Conservation (phyloP, 2,797 vertebrate genomes). For the Malurus leucopterus region DNA sequence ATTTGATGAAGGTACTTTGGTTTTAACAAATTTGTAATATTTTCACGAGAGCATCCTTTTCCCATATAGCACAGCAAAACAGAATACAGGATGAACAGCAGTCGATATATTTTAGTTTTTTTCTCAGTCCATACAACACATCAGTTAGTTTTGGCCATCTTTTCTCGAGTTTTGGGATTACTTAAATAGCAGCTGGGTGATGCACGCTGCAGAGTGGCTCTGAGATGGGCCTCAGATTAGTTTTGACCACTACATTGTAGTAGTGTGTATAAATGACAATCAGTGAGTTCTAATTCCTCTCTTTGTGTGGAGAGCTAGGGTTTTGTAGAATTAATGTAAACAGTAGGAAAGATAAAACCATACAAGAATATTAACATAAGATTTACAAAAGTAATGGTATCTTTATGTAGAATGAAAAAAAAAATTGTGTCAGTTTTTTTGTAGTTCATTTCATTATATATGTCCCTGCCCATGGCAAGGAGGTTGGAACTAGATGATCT, state of each 20-base stretch:
- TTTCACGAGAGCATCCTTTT: constrained; percentile 48
- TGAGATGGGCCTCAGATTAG: constrained; percentile 71
- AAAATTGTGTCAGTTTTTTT: constrained; percentile 30
- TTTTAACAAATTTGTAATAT: constrained; percentile 57
- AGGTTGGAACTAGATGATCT: neutral
- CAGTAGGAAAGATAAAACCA: constrained; percentile 59
- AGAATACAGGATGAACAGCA: neutral
- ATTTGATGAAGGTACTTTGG: constrained; percentile 59
- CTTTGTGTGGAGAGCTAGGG: constrained; percentile 68
- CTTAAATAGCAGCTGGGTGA: constrained; percentile 49
- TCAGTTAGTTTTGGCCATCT: constrained; percentile 72
- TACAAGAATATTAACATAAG: constrained; percentile 60
- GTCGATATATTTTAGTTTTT: constrained; percentile 36
- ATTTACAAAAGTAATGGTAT: constrained; percentile 54
- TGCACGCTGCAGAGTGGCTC: constrained; percentile 55
- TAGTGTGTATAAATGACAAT: constrained; percentile 80
- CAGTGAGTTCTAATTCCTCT: constrained; percentile 70
- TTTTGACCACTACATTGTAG: constrained; percentile 77
- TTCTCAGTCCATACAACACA: constrained; percentile 38
- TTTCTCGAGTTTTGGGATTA: constrained; percentile 69
- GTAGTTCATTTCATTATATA: constrained; percentile 38
- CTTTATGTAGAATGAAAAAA: constrained; percentile 57
- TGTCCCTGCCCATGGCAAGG: neutral
- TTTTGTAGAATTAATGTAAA: constrained; percentile 64
- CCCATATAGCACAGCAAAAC: constrained; percentile 49